These are phyloP conservation scores for Zele albiditarsus DNA, from an alignment of 2,888 invertebrate species.

Conservation along the genomic window DNA sequence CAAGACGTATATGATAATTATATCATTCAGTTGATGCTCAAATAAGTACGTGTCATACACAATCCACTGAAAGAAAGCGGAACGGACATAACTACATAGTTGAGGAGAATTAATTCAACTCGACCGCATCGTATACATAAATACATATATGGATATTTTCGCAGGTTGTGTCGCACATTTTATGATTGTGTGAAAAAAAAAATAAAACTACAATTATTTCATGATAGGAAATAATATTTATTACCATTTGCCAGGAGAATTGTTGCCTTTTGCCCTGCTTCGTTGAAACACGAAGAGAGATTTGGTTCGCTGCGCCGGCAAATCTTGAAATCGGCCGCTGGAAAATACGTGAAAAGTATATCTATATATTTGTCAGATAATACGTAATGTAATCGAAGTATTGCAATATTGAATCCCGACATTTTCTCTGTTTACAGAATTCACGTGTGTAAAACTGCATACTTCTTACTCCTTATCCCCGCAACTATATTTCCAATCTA, in stretches of 20 bases:
- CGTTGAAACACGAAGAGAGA: slow-evolving; percentile 76
- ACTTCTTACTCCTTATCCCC: neutral
- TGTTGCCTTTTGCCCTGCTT: slow-evolving; percentile 76
- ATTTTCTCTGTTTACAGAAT: slow-evolving; percentile 36
- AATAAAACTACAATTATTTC: neutral
- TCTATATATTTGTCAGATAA: neutral
- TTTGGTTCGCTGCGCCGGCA: slow-evolving; percentile 76
- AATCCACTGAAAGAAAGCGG: slow-evolving; percentile 21
- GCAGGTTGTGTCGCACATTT: neutral
- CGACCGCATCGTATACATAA: neutral
- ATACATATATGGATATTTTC: neutral
- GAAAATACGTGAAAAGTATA: slow-evolving; percentile 23
- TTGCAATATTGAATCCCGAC: slow-evolving; percentile 21
- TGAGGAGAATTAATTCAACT: neutral
- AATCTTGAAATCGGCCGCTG: slow-evolving; percentile 77
- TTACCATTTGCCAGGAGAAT: slow-evolving; percentile 77
- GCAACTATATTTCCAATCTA: slow-evolving; percentile 40
- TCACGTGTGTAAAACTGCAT: slow-evolving; percentile 55
- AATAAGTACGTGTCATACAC: neutral
- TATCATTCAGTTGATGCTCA: neutral
- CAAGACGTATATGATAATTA: neutral
- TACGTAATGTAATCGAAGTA: slow-evolving; percentile 1
- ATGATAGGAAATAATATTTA: neutral
- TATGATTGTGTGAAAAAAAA: neutral
- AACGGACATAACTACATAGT: slow-evolving; percentile 57